Conservation (phyloP, 2,888 invertebrate species). For the Heliconius hortense region DNA sequence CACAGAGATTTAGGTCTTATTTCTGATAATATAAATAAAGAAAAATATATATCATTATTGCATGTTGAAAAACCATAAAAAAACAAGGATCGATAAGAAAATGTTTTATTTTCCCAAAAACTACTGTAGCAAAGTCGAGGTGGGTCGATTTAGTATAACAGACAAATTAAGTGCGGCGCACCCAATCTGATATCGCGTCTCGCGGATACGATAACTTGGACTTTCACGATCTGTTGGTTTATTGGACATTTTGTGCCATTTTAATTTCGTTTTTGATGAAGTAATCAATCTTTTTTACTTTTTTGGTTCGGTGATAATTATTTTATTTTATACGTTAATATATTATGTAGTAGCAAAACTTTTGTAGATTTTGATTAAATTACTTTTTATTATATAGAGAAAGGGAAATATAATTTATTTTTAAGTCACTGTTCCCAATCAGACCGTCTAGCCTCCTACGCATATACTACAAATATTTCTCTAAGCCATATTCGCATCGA, state of each 20-base stretch:
- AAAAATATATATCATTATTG: neutral
- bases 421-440: neutral
- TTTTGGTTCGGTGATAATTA: neutral
- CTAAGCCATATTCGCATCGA: neutral
- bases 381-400: too few species aligned
- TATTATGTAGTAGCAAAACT: too few species aligned
- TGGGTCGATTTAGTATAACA: constrained; percentile 10
- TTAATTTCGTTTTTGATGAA: constrained; percentile 11
- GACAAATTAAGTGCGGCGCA: constrained; percentile 29
- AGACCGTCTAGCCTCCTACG: too few species aligned
- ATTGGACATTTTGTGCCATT: constrained; percentile 10
- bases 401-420: neutral
- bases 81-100: constrained; percentile 1
- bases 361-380: too few species aligned
- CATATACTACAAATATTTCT: too few species aligned
- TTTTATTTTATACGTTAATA: too few species aligned
- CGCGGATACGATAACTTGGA: constrained; percentile 14
- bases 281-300: neutral
- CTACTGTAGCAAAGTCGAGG: constrained; percentile 2
- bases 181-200: constrained; percentile 20
- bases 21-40: neutral
- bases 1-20: too few species aligned
- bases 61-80: constrained; percentile 4
- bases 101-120: neutral
- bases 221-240: constrained; percentile 25